Evolutionary conservation across 2,113 vertebrate genomes (phyloP), one percentile per base, ranked within the genome.

Genomic region (Rhizomys pruinosus): DNA sequence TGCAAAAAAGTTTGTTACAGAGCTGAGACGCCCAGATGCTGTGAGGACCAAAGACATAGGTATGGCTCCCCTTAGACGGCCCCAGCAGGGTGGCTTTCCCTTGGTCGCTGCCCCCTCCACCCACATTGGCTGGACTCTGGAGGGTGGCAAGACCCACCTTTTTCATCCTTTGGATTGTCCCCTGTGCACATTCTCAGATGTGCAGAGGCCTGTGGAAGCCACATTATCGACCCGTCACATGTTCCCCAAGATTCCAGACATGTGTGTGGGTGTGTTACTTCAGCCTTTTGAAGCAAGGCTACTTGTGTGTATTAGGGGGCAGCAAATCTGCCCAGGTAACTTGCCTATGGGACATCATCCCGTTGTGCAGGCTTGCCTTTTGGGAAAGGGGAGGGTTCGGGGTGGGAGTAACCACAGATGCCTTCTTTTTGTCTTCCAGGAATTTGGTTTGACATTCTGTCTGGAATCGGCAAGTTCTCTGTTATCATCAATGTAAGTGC

Each of bases 401-500:
- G 27, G 34, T 0, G 1, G 44, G 82, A 71, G 61, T 69, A 59
- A 95, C 66, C 29, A n/a, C 89, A 32, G 87, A 77, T 0, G 0
- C 29, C 27, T 1, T 87, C 4, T 97, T 87, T 85, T 74, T 97
- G 39, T 93, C 55, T 97, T 97, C 11, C 98, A 99, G 99, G 99
- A 94, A 99, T 99, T 98, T 99, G 99, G 99, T 99, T 99, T 98
- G 98, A 99, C 98, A 99, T 99, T 98, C 98, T 99, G 94, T 99
- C 98, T 90, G 98, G 99, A 87, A 99, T 99, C 94, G 99, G 99
- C 98, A 99, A 99, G 97, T 99, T 99, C 97, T 99, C 99, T 72
- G 99, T 99, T 95, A 99, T 99, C 98, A 99, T 99, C 98, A 99
- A 99, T 94, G 99, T 99, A 98, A 99, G 99, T 99, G 97, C 87